Conservation (phyloP, 2,888 invertebrate genomes). For the Melipona bicolor region DNA sequence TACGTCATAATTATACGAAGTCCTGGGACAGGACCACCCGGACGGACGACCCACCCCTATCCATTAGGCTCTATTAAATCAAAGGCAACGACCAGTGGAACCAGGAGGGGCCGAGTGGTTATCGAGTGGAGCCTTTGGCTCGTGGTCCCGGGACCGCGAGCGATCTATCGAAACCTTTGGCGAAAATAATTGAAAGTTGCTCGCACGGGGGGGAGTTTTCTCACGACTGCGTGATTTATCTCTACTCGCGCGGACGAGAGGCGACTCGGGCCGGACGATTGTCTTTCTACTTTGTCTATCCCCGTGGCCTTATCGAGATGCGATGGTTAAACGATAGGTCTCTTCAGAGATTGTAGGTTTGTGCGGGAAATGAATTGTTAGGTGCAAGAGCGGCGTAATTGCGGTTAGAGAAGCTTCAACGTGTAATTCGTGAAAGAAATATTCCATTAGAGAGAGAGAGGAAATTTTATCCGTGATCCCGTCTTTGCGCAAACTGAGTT, state of each 20-base stretch:
- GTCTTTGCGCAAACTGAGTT: too few species aligned
- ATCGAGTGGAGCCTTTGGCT: slow-evolving; percentile 71
- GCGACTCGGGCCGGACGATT: background rate
- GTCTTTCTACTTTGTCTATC: slow-evolving; percentile 5
- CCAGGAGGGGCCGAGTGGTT: slow-evolving; percentile 53
- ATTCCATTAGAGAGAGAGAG: background rate
- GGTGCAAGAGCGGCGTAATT: background rate
- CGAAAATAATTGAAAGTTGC: slow-evolving; percentile 39
- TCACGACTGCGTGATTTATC: slow-evolving; percentile 46
- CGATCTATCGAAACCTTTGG: slow-evolving; percentile 27
- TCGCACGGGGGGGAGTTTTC: slow-evolving; percentile 27
- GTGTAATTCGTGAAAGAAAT: background rate
- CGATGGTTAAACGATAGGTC: background rate
- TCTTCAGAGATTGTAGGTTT: background rate
- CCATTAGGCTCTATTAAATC: slow-evolving; percentile 80
- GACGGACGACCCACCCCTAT: slow-evolving; percentile 76
- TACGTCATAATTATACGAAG: slow-evolving; percentile 78
- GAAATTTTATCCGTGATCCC: too few species aligned
- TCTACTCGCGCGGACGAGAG: background rate
- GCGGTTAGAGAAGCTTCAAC: background rate
- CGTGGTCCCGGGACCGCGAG: slow-evolving; percentile 5
- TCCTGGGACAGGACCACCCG: slow-evolving; percentile 78
- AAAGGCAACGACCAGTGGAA: slow-evolving; percentile 69
- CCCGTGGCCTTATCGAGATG: background rate
- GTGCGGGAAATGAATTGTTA: background rate